These are phyloP conservation scores for Parnassius smintheus DNA, from an alignment of 2,888 invertebrate species.

Conservation along the genomic window DNA sequence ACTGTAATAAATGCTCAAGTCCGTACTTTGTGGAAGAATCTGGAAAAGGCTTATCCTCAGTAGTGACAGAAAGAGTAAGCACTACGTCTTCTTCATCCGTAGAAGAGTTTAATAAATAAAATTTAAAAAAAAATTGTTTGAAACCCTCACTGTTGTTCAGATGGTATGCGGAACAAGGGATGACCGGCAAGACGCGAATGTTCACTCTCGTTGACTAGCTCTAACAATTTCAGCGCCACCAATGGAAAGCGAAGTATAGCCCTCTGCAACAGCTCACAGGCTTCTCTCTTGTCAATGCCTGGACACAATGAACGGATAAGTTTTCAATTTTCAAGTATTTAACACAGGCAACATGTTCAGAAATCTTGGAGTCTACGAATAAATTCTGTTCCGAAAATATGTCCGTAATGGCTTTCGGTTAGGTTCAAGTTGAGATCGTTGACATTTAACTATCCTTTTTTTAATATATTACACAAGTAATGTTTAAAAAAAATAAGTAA, in stretches of 20 bases:
- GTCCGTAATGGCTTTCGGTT: background rate
- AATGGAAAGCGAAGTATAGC: slow-evolving; percentile 48
- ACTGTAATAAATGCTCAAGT: no score
- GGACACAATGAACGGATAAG: background rate
- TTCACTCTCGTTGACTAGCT: slow-evolving; percentile 29
- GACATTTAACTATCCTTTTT: no score
- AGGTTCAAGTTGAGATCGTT: no score
- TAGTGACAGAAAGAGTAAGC: no score
- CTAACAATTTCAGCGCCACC: slow-evolving; percentile 38
- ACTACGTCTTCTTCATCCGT: no score
- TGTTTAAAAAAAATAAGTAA: no score
- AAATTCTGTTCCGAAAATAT: background rate
- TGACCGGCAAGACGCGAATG: slow-evolving; percentile 3
- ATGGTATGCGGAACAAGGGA: slow-evolving; percentile 30
- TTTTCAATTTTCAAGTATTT: background rate
- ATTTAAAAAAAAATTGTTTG: no score
- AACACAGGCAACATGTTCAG: no score
- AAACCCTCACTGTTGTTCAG: slow-evolving; percentile 29
- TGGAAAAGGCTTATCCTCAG: no score
- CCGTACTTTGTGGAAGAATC: no score
- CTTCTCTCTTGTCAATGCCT: slow-evolving; percentile 15
- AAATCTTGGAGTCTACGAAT: background rate
- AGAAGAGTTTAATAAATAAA: no score
- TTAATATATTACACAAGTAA: no score
- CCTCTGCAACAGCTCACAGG: slow-evolving; percentile 38